These are phyloP conservation scores for Holocentrus rufus DNA, from an alignment of 2,797 vertebrate species.

Conservation along the genomic window DNA sequence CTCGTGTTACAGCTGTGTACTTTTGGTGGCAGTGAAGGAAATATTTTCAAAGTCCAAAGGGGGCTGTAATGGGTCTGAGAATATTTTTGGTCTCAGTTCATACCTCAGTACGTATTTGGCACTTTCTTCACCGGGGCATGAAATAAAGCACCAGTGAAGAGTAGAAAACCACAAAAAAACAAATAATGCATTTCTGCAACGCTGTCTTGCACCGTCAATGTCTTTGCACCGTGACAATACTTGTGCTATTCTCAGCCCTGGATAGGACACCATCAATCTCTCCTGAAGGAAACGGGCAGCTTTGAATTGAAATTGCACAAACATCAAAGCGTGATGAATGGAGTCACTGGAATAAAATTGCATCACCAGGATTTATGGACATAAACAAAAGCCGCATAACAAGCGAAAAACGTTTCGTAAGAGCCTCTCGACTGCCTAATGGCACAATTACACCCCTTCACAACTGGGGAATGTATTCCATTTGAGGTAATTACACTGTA, in stretches of 20 bases:
- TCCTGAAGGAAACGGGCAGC: too few relatives aligned
- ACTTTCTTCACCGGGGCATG: too few relatives aligned
- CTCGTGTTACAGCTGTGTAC: background rate
- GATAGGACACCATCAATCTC: too few relatives aligned
- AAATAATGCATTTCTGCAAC: too few relatives aligned
- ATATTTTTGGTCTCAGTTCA: background rate
- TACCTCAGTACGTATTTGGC: too few relatives aligned
- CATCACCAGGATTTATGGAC: background rate
- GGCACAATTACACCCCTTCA: slow-evolving; percentile 1
- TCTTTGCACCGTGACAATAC: too few relatives aligned
- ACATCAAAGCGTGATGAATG: background rate
- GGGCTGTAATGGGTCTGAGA: background rate
- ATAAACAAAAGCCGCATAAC: background rate
- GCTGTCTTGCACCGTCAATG: too few relatives aligned
- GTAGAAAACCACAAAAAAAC: too few relatives aligned
- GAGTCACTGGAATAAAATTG: background rate
- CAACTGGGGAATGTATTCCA: background rate
- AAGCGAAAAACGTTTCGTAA: background rate
- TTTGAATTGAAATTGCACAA: too few relatives aligned
- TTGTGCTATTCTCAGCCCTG: too few relatives aligned
- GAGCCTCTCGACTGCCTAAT: background rate
- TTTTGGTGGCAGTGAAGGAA: background rate
- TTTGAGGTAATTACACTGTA: slow-evolving; percentile 13
- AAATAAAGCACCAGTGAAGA: too few relatives aligned
- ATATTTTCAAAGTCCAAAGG: background rate